Evolutionary conservation across 2,888 invertebrate genomes (phyloP).

Genomic region (Leucophenga montana): DNA sequence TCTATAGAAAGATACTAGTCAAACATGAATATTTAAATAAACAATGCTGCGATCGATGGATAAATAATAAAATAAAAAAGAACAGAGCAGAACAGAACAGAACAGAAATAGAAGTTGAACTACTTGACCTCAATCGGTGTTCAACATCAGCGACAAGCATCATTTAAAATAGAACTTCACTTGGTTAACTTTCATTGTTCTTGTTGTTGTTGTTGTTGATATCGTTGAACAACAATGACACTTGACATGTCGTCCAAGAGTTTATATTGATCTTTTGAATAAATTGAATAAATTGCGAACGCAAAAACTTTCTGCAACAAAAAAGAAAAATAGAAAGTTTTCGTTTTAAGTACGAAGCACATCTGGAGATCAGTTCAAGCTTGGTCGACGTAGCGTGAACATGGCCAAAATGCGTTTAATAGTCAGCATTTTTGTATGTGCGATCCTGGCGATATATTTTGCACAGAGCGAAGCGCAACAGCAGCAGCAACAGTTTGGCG

Average conservation of each 20-base stretch:
- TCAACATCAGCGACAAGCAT: too few relatives aligned
- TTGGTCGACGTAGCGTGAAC: constrained; percentile 36
- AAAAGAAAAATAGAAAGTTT: constrained; percentile 49
- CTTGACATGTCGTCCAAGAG: too few relatives aligned
- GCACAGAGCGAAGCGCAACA: constrained; percentile 41
- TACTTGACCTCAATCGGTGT: too few relatives aligned
- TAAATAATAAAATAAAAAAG: too few relatives aligned
- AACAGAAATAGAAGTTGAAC: too few relatives aligned
- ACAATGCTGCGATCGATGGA: too few relatives aligned
- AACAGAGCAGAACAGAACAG: too few relatives aligned
- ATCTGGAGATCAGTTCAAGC: constrained; percentile 45
- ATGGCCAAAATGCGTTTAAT: constrained; percentile 48
- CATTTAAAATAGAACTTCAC: too few relatives aligned
- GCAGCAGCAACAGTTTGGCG: constrained; percentile 38
- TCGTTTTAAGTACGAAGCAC: constrained; percentile 44
- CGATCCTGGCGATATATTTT: constrained; percentile 42
- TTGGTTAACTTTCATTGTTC: too few relatives aligned
- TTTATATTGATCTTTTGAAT: neutral
- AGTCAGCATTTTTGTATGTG: constrained; percentile 24
- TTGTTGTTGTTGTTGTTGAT: neutral
- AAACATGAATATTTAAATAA: too few relatives aligned
- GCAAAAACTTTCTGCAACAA: neutral
- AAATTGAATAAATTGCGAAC: neutral
- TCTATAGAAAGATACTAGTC: too few relatives aligned
- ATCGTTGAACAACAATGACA: too few relatives aligned